Evolutionary conservation across 2,113 vertebrate genomes (phyloP).

Genomic region (Arvicanthis niloticus): DNA sequence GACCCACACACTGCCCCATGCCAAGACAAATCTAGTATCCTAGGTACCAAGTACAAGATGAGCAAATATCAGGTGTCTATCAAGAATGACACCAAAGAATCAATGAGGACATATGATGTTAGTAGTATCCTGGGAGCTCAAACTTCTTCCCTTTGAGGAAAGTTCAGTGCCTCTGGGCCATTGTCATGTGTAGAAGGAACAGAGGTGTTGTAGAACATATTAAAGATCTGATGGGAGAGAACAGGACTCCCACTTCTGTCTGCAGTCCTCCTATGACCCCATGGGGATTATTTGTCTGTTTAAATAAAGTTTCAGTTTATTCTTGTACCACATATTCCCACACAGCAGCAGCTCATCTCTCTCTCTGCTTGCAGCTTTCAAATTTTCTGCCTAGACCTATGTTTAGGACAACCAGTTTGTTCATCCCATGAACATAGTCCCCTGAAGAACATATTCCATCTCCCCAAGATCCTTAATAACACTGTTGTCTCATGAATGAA

Average conservation of each 20-base stretch:
- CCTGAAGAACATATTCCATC: too few relatives aligned
- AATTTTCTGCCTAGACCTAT: background rate
- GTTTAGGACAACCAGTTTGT: background rate
- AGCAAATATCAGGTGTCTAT: background rate
- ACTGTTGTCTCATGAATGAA: too few relatives aligned
- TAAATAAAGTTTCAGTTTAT: background rate
- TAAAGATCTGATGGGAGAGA: background rate
- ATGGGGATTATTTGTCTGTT: background rate
- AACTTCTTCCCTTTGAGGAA: background rate
- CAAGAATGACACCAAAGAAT: background rate
- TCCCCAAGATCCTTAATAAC: too few relatives aligned
- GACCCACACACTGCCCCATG: too few relatives aligned
- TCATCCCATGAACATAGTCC: background rate
- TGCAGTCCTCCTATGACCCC: background rate
- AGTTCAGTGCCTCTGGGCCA: background rate
- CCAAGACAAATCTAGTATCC: background rate
- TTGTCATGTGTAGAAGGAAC: background rate
- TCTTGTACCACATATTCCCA: background rate
- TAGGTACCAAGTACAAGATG: background rate
- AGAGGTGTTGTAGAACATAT: background rate
- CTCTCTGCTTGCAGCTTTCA: background rate
- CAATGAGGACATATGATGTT: background rate
- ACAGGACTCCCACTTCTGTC: background rate
- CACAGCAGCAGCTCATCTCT: background rate
- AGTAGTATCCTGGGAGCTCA: background rate